Conservation (phyloP, 2,797 vertebrate species). For the Enteromius viviparus region DNA sequence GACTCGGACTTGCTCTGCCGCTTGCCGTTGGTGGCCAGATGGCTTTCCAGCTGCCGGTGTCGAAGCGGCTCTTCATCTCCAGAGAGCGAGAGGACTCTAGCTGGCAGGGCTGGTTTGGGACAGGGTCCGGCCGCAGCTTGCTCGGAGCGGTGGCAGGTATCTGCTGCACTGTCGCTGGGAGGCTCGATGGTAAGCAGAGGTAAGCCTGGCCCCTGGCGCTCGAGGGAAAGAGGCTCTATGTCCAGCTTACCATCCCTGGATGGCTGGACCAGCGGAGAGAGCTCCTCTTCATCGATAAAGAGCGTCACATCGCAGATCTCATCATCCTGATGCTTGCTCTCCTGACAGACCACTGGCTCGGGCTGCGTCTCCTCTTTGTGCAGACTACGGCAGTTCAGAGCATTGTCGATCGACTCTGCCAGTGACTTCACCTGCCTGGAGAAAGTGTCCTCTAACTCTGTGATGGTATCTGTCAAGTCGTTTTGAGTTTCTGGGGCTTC, state of each 20-base stretch:
- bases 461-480: conserved; percentile 91
- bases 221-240: conserved; percentile 88
- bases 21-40: conserved; percentile 92
- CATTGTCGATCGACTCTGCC: conserved; percentile 95
- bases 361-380: conserved; percentile 85
- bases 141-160: conserved; percentile 89
- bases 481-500: conserved; percentile 80
- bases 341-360: conserved; percentile 77
- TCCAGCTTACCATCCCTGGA: conserved; percentile 90
- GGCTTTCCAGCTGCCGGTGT: conserved; percentile 87
- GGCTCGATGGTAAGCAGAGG: conserved; percentile 92
- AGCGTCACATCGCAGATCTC: conserved; percentile 94
- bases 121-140: conserved; percentile 80
- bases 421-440: conserved; percentile 96
- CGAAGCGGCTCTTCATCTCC: conserved; percentile 86
- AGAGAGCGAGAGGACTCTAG: conserved; percentile 79
- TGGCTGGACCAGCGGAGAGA: conserved; percentile 85
- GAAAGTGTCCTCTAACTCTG: conserved; percentile 95
- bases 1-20: conserved; percentile 95
- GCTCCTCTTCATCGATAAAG: conserved; percentile 95
- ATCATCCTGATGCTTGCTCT: conserved; percentile 74
- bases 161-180: conserved; percentile 91
- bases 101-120: conserved; percentile 87
- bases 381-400: conserved; percentile 92
- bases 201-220: conserved; percentile 89